These are phyloP conservation scores for Mycetomoellerius zeteki DNA, from an alignment of 1,140 invertebrate genomes.

Conservation along the genomic window DNA sequence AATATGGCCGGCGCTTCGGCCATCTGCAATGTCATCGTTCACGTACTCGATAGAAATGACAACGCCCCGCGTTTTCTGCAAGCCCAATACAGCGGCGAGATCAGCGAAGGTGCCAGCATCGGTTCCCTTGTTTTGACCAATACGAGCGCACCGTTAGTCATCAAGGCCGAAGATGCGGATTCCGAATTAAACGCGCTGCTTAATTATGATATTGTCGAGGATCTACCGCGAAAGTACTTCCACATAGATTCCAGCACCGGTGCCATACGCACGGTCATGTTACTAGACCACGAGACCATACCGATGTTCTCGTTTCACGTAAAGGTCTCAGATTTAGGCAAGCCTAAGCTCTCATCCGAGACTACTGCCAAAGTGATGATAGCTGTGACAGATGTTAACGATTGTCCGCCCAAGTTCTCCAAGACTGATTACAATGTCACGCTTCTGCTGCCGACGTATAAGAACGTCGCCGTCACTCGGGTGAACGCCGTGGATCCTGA, in stretches of 20 bases:
- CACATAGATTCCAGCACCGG: slow-evolving; percentile 96
- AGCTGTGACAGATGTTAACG: slow-evolving; percentile 94
- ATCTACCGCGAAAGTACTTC: slow-evolving; percentile 91
- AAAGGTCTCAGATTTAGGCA: slow-evolving; percentile 94
- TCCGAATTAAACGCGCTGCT: slow-evolving; percentile 94
- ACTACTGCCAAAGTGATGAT: slow-evolving; percentile 92
- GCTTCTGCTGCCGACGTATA: slow-evolving; percentile 93
- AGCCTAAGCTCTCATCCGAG: slow-evolving; percentile 92
- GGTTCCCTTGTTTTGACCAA: slow-evolving; percentile 91
- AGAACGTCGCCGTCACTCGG: slow-evolving; percentile 90
- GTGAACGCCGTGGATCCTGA: slow-evolving; percentile 93
- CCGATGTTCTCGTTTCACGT: slow-evolving; percentile 93
- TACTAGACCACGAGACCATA: slow-evolving; percentile 94
- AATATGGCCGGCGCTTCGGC: slow-evolving; percentile 94
- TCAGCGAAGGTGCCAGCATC: slow-evolving; percentile 91
- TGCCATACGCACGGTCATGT: slow-evolving; percentile 92
- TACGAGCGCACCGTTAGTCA: slow-evolving; percentile 91
- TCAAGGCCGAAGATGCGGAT: slow-evolving; percentile 93
- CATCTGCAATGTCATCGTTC: slow-evolving; percentile 90
- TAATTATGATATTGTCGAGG: slow-evolving; percentile 94
- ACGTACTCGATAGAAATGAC: slow-evolving; percentile 94
- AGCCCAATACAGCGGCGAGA: slow-evolving; percentile 89
- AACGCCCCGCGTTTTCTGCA: slow-evolving; percentile 93
- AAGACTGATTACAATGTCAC: slow-evolving; percentile 91
- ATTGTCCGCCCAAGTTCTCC: slow-evolving; percentile 93